Evolutionary conservation across 1,140 invertebrate species (phyloP), one percentile per base, ranked within the genome.

Genomic region (Philotrypesis tridentata): DNA sequence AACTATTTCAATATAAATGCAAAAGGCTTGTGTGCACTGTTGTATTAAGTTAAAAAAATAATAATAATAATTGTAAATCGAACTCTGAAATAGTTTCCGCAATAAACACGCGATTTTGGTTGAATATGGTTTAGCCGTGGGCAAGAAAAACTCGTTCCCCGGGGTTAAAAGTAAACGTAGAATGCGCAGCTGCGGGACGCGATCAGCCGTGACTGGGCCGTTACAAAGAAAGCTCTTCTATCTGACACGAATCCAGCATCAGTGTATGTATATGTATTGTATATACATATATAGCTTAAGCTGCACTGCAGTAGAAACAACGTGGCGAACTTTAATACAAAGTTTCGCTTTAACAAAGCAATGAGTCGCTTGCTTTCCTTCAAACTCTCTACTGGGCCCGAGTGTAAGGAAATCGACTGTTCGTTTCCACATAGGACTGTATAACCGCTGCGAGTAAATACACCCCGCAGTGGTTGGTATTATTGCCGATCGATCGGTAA

Each of bases 371-470:
- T 5, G 6, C 29, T 63, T 17, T 17, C 31, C 9, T 63, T 23
- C 12, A 27, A 31, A 70, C 48, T 70, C 65, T 43, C 65, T 11
- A 11, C 63, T 33, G n/a, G 25, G 25, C 65, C 25, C 76, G 37
- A 55, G 27, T 70, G 23, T 23, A 23, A 8, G 5, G n/a, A n/a
- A n/a, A 8, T 23, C 48, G 48, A 55, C 61, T 65, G 25, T 17
- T 55, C 48, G 48, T 25, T 2, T 27, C n/a, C 1, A 25, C 25
- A 0, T n/a, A 70, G 5, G 31, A 17, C 67, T 27, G 25, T 63
- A 75, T 40, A 79, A 17, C 61, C 65, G 48, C 23, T 29, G 9
- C 68, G 9, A 55, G 33, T 80, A 74, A 73, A 74, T 74, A 72
- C 31, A 8, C 21, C 14, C 33, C 31, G 61, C 14, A 63, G 43